Evolutionary conservation across 2,113 vertebrate species (phyloP), one percentile per base, ranked within the genome.

Genomic region (Forbesichthys agassizii): DNA sequence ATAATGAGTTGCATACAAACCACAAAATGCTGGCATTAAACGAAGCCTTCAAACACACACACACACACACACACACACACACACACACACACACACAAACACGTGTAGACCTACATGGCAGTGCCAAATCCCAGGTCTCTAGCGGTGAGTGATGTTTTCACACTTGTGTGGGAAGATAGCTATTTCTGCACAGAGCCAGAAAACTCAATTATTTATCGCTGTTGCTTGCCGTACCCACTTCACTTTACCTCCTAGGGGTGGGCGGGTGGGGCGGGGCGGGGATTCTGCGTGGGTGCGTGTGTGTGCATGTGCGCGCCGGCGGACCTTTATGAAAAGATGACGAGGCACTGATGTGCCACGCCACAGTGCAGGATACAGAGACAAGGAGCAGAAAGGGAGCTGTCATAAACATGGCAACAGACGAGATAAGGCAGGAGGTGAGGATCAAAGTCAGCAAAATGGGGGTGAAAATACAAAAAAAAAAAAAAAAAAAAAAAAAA

Each of bases 131-230:
- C 75, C 61, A 71, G 74, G 82, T 88, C 80, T 83, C 82, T 9
- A 78, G 74, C 88, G 86, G 83, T 79, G 75, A 91, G 82, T 76
- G 77, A 88, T 88, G 86, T 88, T 91, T 88, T 90, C 90, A 91
- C 88, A 88, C 87, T 86, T 91, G 84, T 89, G 79, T 68, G 77
- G 80, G 81, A 82, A 90, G 85, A 86, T 90, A 89, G 89, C 89
- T 92, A 91, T 93, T 93, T 88, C 88, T 88, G 90, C 85, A 53
- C 73, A 61, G 78, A 91, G 85, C 84, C 78, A 84, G 81, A 86
- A 77, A 82, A 90, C 88, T 92, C 89, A 91, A 92, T 92, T 91
- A 92, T 91, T 93, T 83, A 91, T 91, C 64, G 11, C 57, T 53
- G 82, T 86, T 83, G 73, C 81, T 58, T 80, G 68, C 80, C 79